These are phyloP conservation scores for Leucoma salicis DNA, from an alignment of 2,888 invertebrate species.

Conservation along the genomic window DNA sequence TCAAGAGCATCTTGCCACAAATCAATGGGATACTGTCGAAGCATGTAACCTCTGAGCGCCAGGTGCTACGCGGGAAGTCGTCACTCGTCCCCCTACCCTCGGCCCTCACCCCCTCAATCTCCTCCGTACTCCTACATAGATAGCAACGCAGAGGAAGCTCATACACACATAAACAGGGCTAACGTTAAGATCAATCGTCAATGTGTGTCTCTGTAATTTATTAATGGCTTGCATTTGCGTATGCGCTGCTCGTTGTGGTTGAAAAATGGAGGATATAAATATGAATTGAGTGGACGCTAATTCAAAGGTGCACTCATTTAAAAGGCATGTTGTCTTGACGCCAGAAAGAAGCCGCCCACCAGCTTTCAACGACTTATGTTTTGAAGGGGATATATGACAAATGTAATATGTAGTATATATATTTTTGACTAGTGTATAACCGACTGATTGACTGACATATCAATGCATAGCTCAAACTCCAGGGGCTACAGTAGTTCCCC, in stretches of 20 bases:
- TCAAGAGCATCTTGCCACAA: conserved; percentile 66
- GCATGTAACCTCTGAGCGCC: conserved; percentile 72
- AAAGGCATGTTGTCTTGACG: conserved; percentile 43
- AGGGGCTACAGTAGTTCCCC: too few relatives aligned
- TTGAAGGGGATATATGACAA: conserved; percentile 23
- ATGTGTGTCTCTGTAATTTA: conserved; percentile 74
- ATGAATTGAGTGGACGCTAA: conserved; percentile 65
- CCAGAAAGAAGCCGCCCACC: conserved; percentile 44
- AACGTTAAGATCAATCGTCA: conserved; percentile 53
- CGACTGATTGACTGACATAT: too few relatives aligned
- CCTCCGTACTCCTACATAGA: conserved; percentile 50
- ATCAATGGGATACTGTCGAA: conserved; percentile 73
- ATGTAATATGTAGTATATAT: conserved; percentile 13
- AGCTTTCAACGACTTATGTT: conserved; percentile 34
- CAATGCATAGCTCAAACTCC: too few relatives aligned
- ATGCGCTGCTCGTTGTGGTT: conserved; percentile 63
- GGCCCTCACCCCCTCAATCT: conserved; percentile 30
- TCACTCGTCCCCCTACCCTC: conserved; percentile 35
- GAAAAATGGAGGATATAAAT: conserved; percentile 72
- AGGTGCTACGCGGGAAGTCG: conserved; percentile 79
- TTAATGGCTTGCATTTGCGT: conserved; percentile 74
- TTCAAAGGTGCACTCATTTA: conserved; percentile 60
- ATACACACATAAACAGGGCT: conserved; percentile 36
- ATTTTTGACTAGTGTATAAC: conserved; percentile 11
- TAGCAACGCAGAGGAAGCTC: conserved; percentile 53